A percentile compares a stretch with the other conserved stretches of the same genome.
Evolutionary conservation across 2,888 invertebrate genomes (phyloP).

Genomic region (Pasiphila rectangulata): DNA sequence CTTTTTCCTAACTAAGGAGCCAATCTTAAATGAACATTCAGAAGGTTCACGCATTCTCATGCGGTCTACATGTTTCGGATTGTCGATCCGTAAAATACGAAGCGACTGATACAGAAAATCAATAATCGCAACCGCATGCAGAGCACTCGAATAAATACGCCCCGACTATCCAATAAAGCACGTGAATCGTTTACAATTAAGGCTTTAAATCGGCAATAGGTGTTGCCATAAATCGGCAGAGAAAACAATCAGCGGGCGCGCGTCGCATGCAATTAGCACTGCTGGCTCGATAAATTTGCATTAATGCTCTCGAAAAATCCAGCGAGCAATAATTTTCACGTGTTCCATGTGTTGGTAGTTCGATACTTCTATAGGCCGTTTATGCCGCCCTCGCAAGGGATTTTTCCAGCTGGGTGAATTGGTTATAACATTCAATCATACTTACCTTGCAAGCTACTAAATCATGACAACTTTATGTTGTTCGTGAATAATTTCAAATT

Average conservation of each 20-base stretch:
- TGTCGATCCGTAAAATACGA: slow-evolving; percentile 40
- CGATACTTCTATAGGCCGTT: slow-evolving; percentile 37
- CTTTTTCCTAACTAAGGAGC: background rate
- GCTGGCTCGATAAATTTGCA: slow-evolving; percentile 80
- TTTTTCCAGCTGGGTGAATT: slow-evolving; percentile 6
- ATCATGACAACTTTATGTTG: no score
- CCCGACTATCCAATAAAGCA: slow-evolving; percentile 80
- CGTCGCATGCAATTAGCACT: slow-evolving; percentile 79
- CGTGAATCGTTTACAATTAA: slow-evolving; percentile 80
- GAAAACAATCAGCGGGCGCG: slow-evolving; percentile 79
- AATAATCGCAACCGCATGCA: slow-evolving; percentile 72
- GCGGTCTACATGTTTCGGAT: background rate
- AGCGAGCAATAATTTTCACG: slow-evolving; percentile 75
- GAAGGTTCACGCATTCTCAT: no score
- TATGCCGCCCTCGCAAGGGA: slow-evolving; percentile 31
- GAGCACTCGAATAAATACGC: slow-evolving; percentile 74
- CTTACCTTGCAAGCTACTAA: no score
- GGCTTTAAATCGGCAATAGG: slow-evolving; percentile 81
- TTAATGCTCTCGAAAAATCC: slow-evolving; percentile 81
- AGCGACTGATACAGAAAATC: slow-evolving; percentile 56
- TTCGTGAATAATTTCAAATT: no score
- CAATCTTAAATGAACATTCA: slow-evolving; percentile 5
- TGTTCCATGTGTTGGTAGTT: slow-evolving; percentile 65
- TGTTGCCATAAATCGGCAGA: slow-evolving; percentile 79
- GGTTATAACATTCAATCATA: slow-evolving; percentile 7